phyloP scores from a whole-genome alignment of 2,888 invertebrate species.

The Colostygia pectinataria region DNA sequence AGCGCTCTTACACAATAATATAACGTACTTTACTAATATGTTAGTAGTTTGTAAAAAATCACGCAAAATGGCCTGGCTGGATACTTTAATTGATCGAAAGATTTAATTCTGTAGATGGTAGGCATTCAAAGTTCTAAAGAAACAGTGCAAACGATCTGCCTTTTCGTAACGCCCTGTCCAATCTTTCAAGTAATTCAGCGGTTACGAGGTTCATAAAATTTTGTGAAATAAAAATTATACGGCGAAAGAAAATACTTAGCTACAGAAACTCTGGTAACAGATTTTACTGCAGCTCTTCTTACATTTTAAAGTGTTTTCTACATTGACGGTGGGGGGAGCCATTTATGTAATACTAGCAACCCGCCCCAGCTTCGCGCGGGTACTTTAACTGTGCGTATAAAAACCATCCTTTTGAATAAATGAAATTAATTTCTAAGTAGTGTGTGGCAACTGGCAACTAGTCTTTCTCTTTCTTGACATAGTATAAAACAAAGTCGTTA shows the following conservation, averaged over 20 bases:
- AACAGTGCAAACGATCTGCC: constrained; percentile 33
- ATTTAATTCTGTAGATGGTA: constrained; percentile 23
- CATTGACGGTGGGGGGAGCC: constrained; percentile 25
- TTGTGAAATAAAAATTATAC: constrained; percentile 44
- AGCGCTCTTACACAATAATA: too few species aligned
- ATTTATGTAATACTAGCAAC: too few species aligned
- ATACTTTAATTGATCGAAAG: constrained; percentile 31
- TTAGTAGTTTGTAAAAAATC: too few species aligned
- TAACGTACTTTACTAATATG: too few species aligned
- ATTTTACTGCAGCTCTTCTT: constrained; percentile 56
- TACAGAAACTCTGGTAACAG: constrained; percentile 41
- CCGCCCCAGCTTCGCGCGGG: too few species aligned
- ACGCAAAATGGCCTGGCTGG: constrained; percentile 11
- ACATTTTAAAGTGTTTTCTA: constrained; percentile 54
- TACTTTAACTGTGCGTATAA: too few species aligned
- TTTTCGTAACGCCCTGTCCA: constrained; percentile 36
- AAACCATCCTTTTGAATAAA: too few species aligned
- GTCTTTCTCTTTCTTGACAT: too few species aligned
- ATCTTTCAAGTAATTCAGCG: constrained; percentile 39
- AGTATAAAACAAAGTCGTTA: too few species aligned
- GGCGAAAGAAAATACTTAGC: constrained; percentile 41
- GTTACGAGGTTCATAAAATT: constrained; percentile 36
- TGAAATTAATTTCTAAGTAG: too few species aligned
- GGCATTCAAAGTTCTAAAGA: constrained; percentile 24
- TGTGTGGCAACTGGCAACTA: too few species aligned